Evolutionary conservation across 2,113 vertebrate species (phyloP), one percentile per base, ranked within the genome.

Genomic region (Cyanoliseus patagonus): DNA sequence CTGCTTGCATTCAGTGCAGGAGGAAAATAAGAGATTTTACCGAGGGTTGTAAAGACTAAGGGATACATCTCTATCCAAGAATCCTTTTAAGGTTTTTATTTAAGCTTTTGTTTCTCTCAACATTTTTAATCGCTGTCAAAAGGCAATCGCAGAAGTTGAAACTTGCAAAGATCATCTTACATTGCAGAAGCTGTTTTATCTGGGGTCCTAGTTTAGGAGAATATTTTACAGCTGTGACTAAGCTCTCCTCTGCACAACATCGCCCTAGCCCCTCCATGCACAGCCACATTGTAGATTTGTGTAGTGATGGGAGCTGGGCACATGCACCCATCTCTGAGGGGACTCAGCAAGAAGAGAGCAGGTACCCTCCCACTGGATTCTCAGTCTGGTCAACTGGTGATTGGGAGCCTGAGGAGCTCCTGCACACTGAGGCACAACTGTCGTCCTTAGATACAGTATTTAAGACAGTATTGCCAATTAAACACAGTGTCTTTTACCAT

Each of bases 221-320:
- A 83, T 88, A 72, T 64, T 7, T 10, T 70, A n/a, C 8, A 44
- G 8, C 28, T 62, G 64, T 76, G 30, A 64, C 51, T 79, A 10
- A 1, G 2, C 10, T 30, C 33, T 57, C 15, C 23, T 73, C 17
- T 49, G 28, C 31, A 63, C 41, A n/a, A 46, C 1, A 0, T 2
- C 7, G 46, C 28, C 64, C 53, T 70, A 53, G 15, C 3, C 12
- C 25, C 16, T 67, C 39, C 17, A 19, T 1, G 8, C 25, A 6
- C 28, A 70, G 19, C 33, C 24, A 2, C 27, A 39, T 28, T 3
- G 37, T 23, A 42, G n/a, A 5, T 92, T 57, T 83, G 17, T 46
- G 37, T 53, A 47, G 35, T 64, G 17, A 11, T 28, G 14, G 20
- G 41, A 88, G 16, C 33, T 66, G 59, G 23, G 12, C 49, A 66